Base-by-base conservation (phyloP, 2,113 vertebrate species). In the Pardalotus punctatus region DNA sequence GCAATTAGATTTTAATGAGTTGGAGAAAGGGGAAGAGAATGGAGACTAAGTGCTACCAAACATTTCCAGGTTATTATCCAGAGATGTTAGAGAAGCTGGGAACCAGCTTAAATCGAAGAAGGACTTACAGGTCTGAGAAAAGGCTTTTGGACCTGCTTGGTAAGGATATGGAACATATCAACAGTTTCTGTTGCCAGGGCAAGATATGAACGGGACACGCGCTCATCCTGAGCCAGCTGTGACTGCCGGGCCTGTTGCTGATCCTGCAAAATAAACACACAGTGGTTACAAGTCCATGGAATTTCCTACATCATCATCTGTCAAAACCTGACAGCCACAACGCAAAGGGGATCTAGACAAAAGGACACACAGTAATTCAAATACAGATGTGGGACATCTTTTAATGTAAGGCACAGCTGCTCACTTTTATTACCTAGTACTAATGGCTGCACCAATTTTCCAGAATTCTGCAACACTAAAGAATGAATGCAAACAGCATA, bases 161-260 rank as follows among this genome's bases (percentile, higher is more conserved):
- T 99, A 89, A 99, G 99, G 96, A 99, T 99, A 96, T 99, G 99
- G 96, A 99, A 99, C 99, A 99, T 99, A 95, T 99, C 99, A 73
- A 99, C 99, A 0, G 99, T 99, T 97, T 99, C 99, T 1, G 99
- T 99, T 27, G 99, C 99, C 97, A 99, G 97, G 76, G 99, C 99
- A 22, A 99, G 98, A 90, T 99, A 99, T 2, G 99, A 99, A 42
- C 99, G 99, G 23, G 99, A 99, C 15, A 99, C 99, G 0, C 99
- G 98, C 98, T 99, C 99, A 12, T 99, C 99, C 98, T 99, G 99
- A 43, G 99, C 98, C 48, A 99, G 98, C 98, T 99, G 99, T 2
- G 99, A 99, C 88, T 99, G 99, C 29, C 99, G 98, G 80, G 99
- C 99, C 97, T 99, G 99, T 83, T 99, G 99, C 98, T 99, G 99